phyloP scores from a whole-genome alignment of 1,140 invertebrate species.

The Acyrthosiphon pisum region DNA sequence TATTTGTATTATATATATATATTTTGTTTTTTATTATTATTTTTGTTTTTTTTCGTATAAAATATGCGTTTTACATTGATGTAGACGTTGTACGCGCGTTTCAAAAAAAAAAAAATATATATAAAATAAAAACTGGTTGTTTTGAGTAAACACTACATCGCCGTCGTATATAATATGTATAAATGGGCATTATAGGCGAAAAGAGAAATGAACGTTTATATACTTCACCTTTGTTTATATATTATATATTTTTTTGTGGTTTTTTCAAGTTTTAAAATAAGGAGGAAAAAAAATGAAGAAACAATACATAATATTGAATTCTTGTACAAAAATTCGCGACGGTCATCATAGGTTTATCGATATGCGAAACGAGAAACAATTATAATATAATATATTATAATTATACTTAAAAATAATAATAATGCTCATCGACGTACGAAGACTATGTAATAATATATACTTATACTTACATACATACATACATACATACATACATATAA shows the following conservation, averaged over 20 bases:
- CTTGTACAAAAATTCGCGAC: not conserved
- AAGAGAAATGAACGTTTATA: not conserved
- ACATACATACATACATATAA: not conserved
- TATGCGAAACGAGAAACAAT: slow-evolving; percentile 23
- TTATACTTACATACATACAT: not conserved
- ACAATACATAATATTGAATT: slow-evolving; percentile 4
- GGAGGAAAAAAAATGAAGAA: not conserved
- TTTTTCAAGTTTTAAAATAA: slow-evolving; percentile 6
- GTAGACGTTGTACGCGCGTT: slow-evolving; percentile 36
- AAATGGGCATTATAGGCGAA: slow-evolving; percentile 3
- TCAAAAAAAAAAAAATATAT: slow-evolving; percentile 12
- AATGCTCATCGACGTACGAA: not conserved
- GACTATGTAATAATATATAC: not conserved
- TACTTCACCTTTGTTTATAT: not conserved
- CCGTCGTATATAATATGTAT: not conserved
- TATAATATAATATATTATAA: not conserved
- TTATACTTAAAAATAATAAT: not conserved
- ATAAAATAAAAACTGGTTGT: slow-evolving; percentile 22
- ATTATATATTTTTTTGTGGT: slow-evolving; percentile 5
- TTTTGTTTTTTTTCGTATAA: not conserved
- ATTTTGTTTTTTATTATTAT: not conserved
- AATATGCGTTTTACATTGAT: slow-evolving; percentile 23
- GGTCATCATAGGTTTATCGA: not conserved
- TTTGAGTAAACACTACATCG: slow-evolving; percentile 4
- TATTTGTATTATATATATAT: slow-evolving; percentile 34